A percentile compares a stretch with the other conserved stretches of the same genome.
Conservation (phyloP, 2,113 vertebrate species). For the Chloropsis cyanopogon region DNA sequence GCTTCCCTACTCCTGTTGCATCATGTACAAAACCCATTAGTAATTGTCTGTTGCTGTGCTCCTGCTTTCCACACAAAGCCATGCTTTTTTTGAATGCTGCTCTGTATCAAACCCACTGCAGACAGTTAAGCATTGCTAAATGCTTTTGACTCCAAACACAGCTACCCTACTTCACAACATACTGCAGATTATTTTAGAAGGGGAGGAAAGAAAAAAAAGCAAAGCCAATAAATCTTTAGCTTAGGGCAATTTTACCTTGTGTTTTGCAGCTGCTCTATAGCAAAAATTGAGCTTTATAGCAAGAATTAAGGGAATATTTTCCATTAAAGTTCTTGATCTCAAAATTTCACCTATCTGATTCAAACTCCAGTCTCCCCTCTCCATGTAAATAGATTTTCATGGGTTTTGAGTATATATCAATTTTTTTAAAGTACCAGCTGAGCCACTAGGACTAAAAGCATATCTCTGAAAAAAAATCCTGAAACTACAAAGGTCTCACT, state of each 20-base stretch:
- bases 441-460: neutral
- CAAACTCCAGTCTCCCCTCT: neutral
- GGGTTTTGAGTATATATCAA: neutral
- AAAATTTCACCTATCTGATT: neutral
- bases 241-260: neutral
- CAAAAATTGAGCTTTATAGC: neutral
- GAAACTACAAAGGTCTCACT: neutral
- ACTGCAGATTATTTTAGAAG: neutral
- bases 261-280: neutral
- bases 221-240: neutral
- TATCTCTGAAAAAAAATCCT: neutral
- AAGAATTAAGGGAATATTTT: neutral
- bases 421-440: neutral
- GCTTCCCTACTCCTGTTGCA: neutral
- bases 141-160: neutral
- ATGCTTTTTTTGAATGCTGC: neutral
- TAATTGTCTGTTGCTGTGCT: neutral
- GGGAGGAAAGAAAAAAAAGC: neutral
- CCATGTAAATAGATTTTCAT: neutral
- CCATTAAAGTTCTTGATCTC: neutral
- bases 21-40: neutral
- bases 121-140: neutral
- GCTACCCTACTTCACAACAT: neutral
- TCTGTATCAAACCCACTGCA: neutral
- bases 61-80: neutral